Percentiles rank a stretch among this genome's conserved stretches.
Conservation (phyloP, 2,113 vertebrate genomes). For the Ictidomys tridecemlineatus region DNA sequence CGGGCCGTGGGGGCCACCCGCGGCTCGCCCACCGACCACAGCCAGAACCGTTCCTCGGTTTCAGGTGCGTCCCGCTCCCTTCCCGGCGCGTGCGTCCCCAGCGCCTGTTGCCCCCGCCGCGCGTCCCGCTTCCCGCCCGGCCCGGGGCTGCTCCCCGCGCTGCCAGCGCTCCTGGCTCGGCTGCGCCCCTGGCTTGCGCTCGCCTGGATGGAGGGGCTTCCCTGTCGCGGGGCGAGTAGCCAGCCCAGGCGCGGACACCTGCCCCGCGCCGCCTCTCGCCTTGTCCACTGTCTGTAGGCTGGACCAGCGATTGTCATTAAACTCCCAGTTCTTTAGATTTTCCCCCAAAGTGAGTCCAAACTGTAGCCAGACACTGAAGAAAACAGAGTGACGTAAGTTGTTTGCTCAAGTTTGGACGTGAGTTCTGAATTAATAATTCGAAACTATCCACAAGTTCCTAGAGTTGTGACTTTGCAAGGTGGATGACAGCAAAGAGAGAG, state of each 20-base stretch:
- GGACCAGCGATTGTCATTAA: background rate
- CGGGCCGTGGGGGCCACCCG: background rate
- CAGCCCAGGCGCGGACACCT: background rate
- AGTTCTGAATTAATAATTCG: slow-evolving; percentile 39
- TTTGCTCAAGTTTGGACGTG: background rate
- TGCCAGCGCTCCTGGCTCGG: too few relatives aligned
- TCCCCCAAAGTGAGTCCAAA: background rate
- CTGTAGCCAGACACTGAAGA: background rate
- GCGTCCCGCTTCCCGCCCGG: background rate
- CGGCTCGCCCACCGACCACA: background rate
- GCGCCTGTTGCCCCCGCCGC: background rate
- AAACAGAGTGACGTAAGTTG: background rate
- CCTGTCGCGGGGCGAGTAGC: background rate
- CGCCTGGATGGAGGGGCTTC: background rate
- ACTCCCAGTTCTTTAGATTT: background rate
- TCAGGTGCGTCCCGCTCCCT: slow-evolving; percentile 54
- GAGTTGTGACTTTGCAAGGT: background rate
- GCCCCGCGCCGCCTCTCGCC: background rate
- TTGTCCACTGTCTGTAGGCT: background rate
- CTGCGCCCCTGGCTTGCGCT: background rate
- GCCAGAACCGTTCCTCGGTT: rapidly evolving
- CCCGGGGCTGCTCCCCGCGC: too few relatives aligned
- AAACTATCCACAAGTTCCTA: background rate
- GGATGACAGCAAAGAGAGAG: background rate
- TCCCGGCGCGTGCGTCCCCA: background rate